Conservation (phyloP, 2,113 vertebrate genomes). For the Platanista minor region DNA sequence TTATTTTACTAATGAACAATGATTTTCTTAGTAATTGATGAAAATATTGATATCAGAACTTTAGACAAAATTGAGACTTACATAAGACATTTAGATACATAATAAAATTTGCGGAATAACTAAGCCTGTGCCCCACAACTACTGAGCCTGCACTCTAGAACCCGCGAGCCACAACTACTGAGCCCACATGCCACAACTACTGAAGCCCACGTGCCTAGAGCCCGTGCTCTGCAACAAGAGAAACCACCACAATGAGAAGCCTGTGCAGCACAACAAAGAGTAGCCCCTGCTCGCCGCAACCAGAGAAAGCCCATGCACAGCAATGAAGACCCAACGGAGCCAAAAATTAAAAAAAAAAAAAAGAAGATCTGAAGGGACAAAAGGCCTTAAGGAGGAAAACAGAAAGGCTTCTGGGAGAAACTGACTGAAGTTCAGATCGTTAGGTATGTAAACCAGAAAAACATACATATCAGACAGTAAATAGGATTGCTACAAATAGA, state of each 20-base stretch:
- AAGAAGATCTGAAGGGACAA: neutral
- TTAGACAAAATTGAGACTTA: conserved; percentile 37
- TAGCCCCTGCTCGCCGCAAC: too few species aligned
- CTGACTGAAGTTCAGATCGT: neutral
- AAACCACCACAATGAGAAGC: too few species aligned
- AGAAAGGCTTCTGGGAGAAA: neutral
- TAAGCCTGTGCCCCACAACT: too few species aligned
- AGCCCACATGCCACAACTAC: too few species aligned
- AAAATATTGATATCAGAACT: neutral
- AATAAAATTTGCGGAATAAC: neutral
- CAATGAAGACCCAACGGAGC: too few species aligned
- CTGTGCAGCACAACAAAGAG: too few species aligned
- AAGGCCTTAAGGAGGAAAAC: neutral
- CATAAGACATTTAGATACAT: neutral
- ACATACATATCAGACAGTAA: neutral
- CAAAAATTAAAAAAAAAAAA: too few species aligned
- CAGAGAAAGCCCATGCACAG: too few species aligned
- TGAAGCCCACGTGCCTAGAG: too few species aligned
- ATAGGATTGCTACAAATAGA: neutral
- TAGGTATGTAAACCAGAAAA: neutral
- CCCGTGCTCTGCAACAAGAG: too few species aligned
- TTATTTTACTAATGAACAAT: conserved; percentile 32
- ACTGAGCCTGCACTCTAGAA: too few species aligned
- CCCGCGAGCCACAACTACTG: too few species aligned
- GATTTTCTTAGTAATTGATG: conserved; percentile 11